phyloP scores from a whole-genome alignment of 2,797 vertebrate species.

The Micropoecilia bifurca region DNA sequence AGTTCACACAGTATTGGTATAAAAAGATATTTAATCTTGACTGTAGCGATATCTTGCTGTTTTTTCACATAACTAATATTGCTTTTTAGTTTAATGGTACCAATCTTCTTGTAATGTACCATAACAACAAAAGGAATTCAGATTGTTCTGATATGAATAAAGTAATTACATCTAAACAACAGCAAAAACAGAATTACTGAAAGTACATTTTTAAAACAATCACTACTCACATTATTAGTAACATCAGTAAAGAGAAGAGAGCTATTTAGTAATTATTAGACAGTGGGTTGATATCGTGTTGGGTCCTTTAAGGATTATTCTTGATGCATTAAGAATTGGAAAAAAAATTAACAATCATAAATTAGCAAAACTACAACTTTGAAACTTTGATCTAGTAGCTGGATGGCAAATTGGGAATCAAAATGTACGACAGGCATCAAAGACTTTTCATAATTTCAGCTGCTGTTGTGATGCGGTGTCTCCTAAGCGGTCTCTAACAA shows the following conservation, averaged over 20 bases:
- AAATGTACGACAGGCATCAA: neutral
- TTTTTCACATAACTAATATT: neutral
- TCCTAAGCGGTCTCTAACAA: conserved; percentile 9
- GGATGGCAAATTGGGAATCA: neutral
- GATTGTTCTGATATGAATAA: too few relatives aligned
- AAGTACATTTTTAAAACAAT: neutral
- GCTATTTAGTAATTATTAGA: neutral
- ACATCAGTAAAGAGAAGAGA: neutral
- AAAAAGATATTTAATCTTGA: neutral
- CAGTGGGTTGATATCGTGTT: neutral
- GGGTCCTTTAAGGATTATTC: neutral
- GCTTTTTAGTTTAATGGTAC: neutral
- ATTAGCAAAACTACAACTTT: neutral
- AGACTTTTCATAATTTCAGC: neutral
- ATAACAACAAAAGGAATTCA: neutral
- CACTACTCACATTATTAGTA: neutral
- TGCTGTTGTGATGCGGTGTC: neutral
- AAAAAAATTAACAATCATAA: neutral
- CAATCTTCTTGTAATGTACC: neutral
- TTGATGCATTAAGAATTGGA: neutral
- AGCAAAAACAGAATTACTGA: neutral
- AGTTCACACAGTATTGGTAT: neutral
- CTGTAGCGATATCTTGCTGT: neutral
- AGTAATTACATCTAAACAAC: neutral
- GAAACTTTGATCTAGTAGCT: neutral